Percentiles rank a stretch among this genome's conserved stretches.
These are phyloP conservation scores for Chaetops frenatus DNA, from an alignment of 2,113 vertebrate species.

Conservation along the genomic window DNA sequence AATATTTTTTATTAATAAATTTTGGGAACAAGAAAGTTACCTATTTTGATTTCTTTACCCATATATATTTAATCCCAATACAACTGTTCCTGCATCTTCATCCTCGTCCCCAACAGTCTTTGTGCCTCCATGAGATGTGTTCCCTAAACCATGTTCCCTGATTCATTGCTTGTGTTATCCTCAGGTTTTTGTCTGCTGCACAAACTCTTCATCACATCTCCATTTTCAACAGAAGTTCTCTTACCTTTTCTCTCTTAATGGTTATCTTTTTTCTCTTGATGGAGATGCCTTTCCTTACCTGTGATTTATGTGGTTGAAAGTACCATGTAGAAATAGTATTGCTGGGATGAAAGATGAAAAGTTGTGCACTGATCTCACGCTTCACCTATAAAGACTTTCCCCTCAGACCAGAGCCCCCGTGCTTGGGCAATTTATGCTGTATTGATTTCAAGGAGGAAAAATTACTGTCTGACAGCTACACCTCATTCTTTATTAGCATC, in stretches of 20 bases:
- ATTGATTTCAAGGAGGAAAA: conserved; percentile 22
- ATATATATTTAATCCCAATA: neutral
- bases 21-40: neutral
- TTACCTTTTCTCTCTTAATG: neutral
- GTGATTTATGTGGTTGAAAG: neutral
- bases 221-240: neutral
- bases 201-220: neutral
- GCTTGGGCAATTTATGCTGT: neutral
- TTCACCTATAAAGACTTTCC: neutral
- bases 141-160: neutral
- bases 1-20: neutral
- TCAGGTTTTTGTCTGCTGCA: neutral
- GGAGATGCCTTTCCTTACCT: neutral
- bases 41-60: neutral
- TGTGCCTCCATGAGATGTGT: neutral
- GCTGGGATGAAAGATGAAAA: neutral
- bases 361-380: neutral
- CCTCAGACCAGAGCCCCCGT: neutral
- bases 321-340: neutral
- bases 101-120: neutral
- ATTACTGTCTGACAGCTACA: conserved; percentile 2
- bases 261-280: neutral
- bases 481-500: neutral
- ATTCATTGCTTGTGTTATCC: neutral
- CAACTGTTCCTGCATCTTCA: neutral